Percentiles rank a stretch among this genome's conserved stretches.
Conservation (phyloP, 2,888 invertebrate species). For the Mayetiola destructor region DNA sequence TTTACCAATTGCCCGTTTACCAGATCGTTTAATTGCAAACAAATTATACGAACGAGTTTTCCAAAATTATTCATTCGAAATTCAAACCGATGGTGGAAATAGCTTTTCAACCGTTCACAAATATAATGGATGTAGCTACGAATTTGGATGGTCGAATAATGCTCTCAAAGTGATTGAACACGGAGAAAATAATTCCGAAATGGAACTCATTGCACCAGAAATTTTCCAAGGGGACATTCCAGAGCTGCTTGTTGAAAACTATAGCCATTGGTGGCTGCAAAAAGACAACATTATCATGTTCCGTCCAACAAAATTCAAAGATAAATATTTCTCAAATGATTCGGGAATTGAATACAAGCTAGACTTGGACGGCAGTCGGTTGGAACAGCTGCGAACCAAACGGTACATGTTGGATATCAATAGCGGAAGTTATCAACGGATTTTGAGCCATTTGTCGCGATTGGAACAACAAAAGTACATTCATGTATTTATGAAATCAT, state of each 20-base stretch:
- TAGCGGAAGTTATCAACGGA: neutral
- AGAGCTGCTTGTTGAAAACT: neutral
- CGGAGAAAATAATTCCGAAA: too few relatives aligned
- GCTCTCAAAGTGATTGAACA: neutral
- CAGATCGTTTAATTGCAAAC: neutral
- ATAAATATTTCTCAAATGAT: neutral
- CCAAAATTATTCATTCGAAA: neutral
- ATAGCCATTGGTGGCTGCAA: slow-evolving; percentile 11
- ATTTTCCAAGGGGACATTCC: neutral
- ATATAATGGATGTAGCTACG: neutral
- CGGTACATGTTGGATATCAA: neutral
- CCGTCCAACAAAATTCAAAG: neutral
- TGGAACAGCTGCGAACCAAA: neutral
- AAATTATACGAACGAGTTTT: neutral
- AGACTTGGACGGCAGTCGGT: neutral
- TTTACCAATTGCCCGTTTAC: neutral
- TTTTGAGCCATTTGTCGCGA: neutral
- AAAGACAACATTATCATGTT: neutral
- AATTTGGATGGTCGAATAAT: neutral
- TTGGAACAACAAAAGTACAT: neutral
- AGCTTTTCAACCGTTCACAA: neutral
- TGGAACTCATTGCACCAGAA: neutral
- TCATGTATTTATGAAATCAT: neutral
- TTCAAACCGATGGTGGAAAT: neutral
- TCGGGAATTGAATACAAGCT: neutral